These are phyloP conservation scores for Heliconius hermathena DNA, from an alignment of 1,140 invertebrate species.

Conservation along the genomic window DNA sequence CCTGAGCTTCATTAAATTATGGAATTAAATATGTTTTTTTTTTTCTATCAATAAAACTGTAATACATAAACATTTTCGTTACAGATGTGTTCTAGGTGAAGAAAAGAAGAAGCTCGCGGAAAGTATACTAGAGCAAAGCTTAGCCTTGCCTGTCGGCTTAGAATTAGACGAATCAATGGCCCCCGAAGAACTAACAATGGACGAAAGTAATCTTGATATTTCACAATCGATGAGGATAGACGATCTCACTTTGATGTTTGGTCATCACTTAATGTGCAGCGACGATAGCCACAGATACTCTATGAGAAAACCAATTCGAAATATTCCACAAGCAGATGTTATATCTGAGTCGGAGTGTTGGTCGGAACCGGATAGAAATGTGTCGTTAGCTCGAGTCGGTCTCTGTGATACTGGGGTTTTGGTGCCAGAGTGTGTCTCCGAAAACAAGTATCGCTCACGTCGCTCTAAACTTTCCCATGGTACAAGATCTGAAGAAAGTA, in stretches of 20 bases:
- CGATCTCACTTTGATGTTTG: slow-evolving; percentile 78
- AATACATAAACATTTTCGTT: slow-evolving; percentile 27
- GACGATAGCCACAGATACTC: slow-evolving; percentile 57
- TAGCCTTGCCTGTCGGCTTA: slow-evolving; percentile 74
- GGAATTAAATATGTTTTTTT: too few relatives aligned
- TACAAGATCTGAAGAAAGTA: slow-evolving; percentile 68
- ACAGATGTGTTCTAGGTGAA: slow-evolving; percentile 77
- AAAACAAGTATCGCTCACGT: slow-evolving; percentile 53
- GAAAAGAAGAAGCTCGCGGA: slow-evolving; percentile 79
- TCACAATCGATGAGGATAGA: slow-evolving; percentile 75
- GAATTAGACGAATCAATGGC: slow-evolving; percentile 75
- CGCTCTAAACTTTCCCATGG: slow-evolving; percentile 65
- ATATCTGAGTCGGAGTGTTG: slow-evolving; percentile 91
- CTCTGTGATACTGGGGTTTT: slow-evolving; percentile 78
- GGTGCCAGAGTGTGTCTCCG: slow-evolving; percentile 54
- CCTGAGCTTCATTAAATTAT: too few relatives aligned
- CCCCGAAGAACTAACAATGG: slow-evolving; percentile 72
- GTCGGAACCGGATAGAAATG: slow-evolving; percentile 91
- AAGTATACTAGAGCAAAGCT: slow-evolving; percentile 78
- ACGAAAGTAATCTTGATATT: slow-evolving; percentile 72
- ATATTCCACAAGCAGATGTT: slow-evolving; percentile 71
- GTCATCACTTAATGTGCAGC: slow-evolving; percentile 69
- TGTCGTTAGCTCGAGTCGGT: slow-evolving; percentile 90
- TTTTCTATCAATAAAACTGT: too few relatives aligned
- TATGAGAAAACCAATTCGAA: slow-evolving; percentile 46